Conservation (phyloP, 2,797 vertebrate species). For the Sebastes minor region DNA sequence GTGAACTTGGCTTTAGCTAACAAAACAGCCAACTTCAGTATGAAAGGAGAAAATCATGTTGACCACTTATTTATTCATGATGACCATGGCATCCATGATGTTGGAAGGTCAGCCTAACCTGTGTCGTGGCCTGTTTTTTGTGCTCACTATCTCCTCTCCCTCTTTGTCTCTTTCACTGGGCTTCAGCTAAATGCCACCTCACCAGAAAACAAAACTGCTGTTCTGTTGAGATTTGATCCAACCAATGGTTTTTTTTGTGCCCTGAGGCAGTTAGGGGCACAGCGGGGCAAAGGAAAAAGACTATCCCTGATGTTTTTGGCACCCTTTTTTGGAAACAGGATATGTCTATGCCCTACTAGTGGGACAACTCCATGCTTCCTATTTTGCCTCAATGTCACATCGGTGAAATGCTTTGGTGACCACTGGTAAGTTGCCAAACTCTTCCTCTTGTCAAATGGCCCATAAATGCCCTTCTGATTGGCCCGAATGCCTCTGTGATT, state of each 20-base stretch:
- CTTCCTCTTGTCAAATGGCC: not conserved
- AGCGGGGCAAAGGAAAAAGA: not conserved
- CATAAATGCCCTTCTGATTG: not conserved
- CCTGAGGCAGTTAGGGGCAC: not conserved
- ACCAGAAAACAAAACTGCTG: constrained; percentile 8
- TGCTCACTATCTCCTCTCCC: not conserved
- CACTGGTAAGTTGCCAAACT: not conserved
- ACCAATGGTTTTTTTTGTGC: not conserved
- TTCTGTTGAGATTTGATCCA: constrained; percentile 22
- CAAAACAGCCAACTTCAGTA: not conserved
- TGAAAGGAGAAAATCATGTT: not conserved
- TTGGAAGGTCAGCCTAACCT: not conserved
- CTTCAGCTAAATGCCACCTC: constrained; percentile 5
- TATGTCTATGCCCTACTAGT: not conserved
- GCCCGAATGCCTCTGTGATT: not conserved
- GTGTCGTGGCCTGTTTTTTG: not conserved
- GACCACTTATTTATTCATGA: not conserved
- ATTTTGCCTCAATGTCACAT: not conserved
- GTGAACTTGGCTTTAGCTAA: not conserved
- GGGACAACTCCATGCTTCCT: not conserved
- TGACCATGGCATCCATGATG: not conserved
- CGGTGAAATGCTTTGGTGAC: not conserved
- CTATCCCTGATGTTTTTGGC: not conserved
- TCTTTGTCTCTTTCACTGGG: not conserved
- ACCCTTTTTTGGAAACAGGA: not conserved